Evolutionary conservation across 2,797 vertebrate genomes (phyloP).

Genomic region (Gallinago nigripennis): DNA sequence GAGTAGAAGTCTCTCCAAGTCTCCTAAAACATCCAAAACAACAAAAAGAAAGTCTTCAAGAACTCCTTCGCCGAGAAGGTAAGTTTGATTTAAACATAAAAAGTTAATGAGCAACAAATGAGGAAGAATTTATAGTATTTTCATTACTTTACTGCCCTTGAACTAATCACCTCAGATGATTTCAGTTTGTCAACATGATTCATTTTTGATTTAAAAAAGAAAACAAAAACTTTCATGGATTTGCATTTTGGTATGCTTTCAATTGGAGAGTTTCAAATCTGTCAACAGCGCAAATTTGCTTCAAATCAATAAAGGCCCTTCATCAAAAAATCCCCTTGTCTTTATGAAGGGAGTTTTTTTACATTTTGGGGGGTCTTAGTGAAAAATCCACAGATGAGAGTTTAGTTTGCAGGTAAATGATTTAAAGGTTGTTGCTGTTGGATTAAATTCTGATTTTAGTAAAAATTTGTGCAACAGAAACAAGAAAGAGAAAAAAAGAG

Average conservation of each 20-base stretch:
- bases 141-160: neutral
- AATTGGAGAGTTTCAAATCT: neutral
- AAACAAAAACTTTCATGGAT: neutral
- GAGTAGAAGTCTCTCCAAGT: slow-evolving; percentile 85
- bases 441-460: neutral
- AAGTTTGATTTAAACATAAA: neutral
- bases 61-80: slow-evolving; percentile 89
- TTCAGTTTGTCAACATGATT: neutral
- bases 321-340: neutral
- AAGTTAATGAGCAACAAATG: neutral
- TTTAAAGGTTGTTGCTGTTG: neutral
- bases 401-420: neutral
- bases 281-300: neutral
- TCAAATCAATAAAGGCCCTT: neutral
- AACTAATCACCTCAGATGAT: rapidly evolving
- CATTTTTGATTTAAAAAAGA: neutral
- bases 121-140: neutral
- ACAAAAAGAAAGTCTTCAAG: slow-evolving; percentile 83
- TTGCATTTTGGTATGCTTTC: neutral
- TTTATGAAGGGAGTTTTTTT: neutral
- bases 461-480: slow-evolving; percentile 75
- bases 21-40: slow-evolving; percentile 83
- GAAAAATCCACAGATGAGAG: neutral
- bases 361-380: neutral
- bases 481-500: slow-evolving; percentile 88